Evolutionary conservation across 2,888 invertebrate genomes (phyloP).

Genomic region (Chymomyza fuscimana): DNA sequence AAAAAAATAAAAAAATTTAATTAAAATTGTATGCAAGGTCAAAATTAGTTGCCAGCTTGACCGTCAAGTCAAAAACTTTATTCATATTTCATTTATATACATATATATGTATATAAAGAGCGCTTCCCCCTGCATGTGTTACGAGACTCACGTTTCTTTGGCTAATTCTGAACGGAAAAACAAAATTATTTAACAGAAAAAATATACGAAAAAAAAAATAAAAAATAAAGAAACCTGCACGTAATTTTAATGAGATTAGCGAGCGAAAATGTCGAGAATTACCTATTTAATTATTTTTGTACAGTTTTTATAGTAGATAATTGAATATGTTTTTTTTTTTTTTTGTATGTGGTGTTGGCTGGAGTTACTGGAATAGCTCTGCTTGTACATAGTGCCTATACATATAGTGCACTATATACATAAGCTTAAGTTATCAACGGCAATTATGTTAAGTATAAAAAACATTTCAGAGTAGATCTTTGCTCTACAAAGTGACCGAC

Average conservation of each 20-base stretch:
- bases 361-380: too few species aligned
- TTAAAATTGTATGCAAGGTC: constrained; percentile 74
- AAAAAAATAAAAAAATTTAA: constrained; percentile 66
- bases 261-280: neutral
- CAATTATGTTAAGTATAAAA: too few species aligned
- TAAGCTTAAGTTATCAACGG: too few species aligned
- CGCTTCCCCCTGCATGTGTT: constrained; percentile 30
- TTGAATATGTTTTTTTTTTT: neutral
- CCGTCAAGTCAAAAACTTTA: constrained; percentile 66
- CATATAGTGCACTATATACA: too few species aligned
- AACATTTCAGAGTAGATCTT: too few species aligned
- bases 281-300: neutral
- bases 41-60: constrained; percentile 68
- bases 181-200: constrained; percentile 13
- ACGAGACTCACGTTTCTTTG: constrained; percentile 43
- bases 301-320: neutral
- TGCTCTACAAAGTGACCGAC: too few species aligned
- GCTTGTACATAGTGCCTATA: too few species aligned
- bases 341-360: neutral
- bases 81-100: constrained; percentile 64
- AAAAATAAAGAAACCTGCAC: constrained; percentile 1
- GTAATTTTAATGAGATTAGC: constrained; percentile 8
- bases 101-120: constrained; percentile 25
- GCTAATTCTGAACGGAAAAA: constrained; percentile 33
- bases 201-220: neutral